These are phyloP conservation scores for Sandelia bainsii DNA, from an alignment of 2,797 vertebrate genomes.

Conservation along the genomic window DNA sequence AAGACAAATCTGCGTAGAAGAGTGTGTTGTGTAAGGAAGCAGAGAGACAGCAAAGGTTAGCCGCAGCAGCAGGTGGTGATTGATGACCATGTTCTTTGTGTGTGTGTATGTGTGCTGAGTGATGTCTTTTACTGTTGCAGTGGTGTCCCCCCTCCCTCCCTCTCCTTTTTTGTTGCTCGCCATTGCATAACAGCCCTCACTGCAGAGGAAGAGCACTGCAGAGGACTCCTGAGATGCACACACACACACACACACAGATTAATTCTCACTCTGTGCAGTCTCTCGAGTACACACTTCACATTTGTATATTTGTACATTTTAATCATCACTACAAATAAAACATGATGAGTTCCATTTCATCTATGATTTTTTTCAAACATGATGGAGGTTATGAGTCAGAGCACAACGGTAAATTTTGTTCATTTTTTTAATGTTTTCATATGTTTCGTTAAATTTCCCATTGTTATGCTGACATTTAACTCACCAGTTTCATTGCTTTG, in stretches of 20 bases:
- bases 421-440: too few species aligned
- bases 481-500: neutral
- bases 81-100: constrained; percentile 12
- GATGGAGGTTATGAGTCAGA: too few species aligned
- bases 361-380: too few species aligned
- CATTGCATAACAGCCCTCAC: constrained; percentile 66
- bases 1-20: neutral
- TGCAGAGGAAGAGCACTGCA: constrained; percentile 71
- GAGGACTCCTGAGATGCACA: constrained; percentile 27
- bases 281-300: neutral
- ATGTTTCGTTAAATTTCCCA: neutral
- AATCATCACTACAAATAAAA: neutral
- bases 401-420: neutral
- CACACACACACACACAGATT: neutral
- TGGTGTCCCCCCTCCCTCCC: constrained; percentile 3
- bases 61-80: neutral
- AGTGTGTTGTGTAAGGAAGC: neutral
- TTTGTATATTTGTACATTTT: neutral
- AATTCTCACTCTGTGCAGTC: too few species aligned
- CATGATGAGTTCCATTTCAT: neutral
- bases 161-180: constrained; percentile 13
- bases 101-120: constrained; percentile 1
- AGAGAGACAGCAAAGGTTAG: neutral
- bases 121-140: constrained; percentile 38
- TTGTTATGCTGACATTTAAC: neutral